phyloP scores from a whole-genome alignment of 37 sponge, comb jelly and placozoan genomes.

The Ephydatia muelleri region DNA sequence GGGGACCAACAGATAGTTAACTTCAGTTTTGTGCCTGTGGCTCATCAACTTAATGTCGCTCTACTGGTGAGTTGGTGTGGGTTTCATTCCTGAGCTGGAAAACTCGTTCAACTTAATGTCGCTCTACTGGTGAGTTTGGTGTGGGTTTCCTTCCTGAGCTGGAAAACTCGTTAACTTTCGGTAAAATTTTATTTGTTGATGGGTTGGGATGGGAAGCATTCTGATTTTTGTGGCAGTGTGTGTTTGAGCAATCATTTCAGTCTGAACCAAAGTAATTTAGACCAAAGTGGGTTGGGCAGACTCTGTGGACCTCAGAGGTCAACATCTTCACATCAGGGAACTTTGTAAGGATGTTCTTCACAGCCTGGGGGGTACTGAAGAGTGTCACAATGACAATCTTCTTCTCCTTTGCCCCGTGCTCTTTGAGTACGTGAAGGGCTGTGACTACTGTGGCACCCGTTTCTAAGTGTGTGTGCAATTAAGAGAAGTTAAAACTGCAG shows the following conservation, averaged over 20 bases:
- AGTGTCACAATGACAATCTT: conserved; percentile 78
- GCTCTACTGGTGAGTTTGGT: conserved; percentile 65
- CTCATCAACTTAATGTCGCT: conserved; percentile 76
- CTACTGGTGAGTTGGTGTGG: conserved; percentile 68
- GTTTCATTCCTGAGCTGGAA: conserved; percentile 60
- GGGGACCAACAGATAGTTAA: conserved; percentile 49
- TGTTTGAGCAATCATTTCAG: background rate
- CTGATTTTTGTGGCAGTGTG: background rate
- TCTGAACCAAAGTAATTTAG: conserved; percentile 83
- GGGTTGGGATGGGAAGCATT: background rate
- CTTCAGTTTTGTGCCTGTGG: conserved; percentile 63
- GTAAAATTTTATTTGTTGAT: background rate
- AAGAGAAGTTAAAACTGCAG: background rate
- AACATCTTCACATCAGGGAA: conserved; percentile 74
- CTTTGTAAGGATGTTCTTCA: conserved; percentile 23
- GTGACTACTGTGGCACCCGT: conserved; percentile 77
- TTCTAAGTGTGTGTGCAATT: no score
- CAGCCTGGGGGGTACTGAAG: conserved; percentile 68
- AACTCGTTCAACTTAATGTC: conserved; percentile 53
- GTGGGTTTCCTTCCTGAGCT: conserved; percentile 72
- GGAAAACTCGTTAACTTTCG: conserved; percentile 17
- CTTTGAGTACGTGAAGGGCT: conserved; percentile 81
- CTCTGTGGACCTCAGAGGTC: conserved; percentile 77
- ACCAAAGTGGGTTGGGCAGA: conserved; percentile 78
- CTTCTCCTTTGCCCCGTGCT: conserved; percentile 76